phyloP scores from a whole-genome alignment of 2,797 vertebrate genomes.

The Mico argentatus region DNA sequence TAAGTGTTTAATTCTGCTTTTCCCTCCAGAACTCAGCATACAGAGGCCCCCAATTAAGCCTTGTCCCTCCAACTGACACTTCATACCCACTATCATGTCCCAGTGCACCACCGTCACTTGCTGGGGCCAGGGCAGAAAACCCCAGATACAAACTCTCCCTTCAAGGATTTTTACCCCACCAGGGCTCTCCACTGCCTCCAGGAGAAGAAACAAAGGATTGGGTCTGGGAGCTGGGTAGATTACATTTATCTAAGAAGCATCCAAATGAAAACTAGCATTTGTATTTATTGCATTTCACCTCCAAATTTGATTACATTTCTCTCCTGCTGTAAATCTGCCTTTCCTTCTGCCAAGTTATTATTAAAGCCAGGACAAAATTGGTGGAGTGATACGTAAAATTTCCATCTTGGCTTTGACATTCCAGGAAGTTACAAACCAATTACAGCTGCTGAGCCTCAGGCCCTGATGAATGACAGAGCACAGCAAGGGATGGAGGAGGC shows the following conservation, averaged over 20 bases:
- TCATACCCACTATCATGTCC: background rate
- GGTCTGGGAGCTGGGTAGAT: slow-evolving; percentile 64
- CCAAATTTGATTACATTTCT: slow-evolving; percentile 89
- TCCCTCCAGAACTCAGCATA: background rate
- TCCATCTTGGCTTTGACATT: slow-evolving; percentile 88
- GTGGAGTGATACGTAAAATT: slow-evolving; percentile 85
- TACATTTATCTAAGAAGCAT: slow-evolving; percentile 84
- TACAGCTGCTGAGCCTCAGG: slow-evolving; percentile 86
- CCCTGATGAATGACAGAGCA: slow-evolving; percentile 84
- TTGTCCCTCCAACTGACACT: background rate
- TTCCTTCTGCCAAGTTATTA: slow-evolving; percentile 86
- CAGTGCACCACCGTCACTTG: background rate
- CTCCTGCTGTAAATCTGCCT: slow-evolving; percentile 87
- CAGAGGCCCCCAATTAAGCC: background rate
- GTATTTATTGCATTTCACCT: slow-evolving; percentile 86
- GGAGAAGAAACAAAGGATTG: slow-evolving; percentile 11
- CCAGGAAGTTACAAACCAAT: slow-evolving; percentile 89
- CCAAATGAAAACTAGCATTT: slow-evolving; percentile 86
- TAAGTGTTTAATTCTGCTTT: background rate
- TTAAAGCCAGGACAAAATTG: slow-evolving; percentile 85
- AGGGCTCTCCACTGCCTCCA: background rate
- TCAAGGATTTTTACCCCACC: background rate
- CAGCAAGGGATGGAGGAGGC: slow-evolving; percentile 78
- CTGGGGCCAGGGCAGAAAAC: background rate
- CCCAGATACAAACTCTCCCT: background rate